phyloP scores from a whole-genome alignment of 2,797 vertebrate genomes.

The Molothrus aeneus region DNA sequence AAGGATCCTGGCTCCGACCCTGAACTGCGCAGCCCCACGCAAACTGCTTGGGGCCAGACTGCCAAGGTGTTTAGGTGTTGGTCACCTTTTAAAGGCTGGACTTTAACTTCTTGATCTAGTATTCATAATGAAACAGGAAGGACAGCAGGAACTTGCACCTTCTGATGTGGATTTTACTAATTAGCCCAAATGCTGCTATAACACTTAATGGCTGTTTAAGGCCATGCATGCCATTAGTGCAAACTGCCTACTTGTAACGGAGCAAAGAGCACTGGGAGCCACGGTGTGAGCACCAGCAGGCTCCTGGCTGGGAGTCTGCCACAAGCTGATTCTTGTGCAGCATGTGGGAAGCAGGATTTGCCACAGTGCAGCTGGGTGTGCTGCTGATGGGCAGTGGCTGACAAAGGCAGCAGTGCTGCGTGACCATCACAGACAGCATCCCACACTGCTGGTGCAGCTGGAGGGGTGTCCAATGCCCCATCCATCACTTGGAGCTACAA shows the following conservation, averaged over 20 bases:
- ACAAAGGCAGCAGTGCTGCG: neutral
- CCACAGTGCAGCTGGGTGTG: neutral
- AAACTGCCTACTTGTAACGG: neutral
- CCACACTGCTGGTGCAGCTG: neutral
- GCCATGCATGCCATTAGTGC: neutral
- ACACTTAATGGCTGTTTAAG: neutral
- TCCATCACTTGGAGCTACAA: neutral
- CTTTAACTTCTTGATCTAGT: slow-evolving; percentile 18
- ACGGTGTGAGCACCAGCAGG: neutral
- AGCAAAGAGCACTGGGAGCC: neutral
- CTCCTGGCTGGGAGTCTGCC: neutral
- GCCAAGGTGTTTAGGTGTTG: neutral
- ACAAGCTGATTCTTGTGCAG: neutral
- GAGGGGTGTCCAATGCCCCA: rapidly evolving
- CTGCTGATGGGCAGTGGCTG: neutral
- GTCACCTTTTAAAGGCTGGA: neutral
- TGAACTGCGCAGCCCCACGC: rapidly evolving
- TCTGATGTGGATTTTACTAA: slow-evolving; percentile 36
- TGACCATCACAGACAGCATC: neutral
- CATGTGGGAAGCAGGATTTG: neutral
- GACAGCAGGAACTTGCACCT: slow-evolving; percentile 1
- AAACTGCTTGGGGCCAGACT: neutral
- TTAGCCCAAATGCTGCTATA: neutral
- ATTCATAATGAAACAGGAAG: slow-evolving; percentile 10
- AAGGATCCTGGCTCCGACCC: neutral